Base-by-base conservation (phyloP, 1,140 invertebrate species). In the Rhagoletis zephyria region DNA sequence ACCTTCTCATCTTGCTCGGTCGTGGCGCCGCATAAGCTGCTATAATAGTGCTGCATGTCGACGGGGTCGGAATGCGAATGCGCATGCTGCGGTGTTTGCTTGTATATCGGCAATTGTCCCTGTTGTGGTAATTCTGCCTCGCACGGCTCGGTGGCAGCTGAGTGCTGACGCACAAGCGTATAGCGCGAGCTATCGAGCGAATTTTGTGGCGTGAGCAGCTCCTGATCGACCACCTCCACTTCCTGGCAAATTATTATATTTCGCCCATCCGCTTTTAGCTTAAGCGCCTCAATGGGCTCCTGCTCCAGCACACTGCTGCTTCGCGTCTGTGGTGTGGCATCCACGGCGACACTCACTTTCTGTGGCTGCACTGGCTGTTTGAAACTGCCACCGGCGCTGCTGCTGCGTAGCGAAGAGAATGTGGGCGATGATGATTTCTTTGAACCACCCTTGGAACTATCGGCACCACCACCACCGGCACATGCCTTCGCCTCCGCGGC, bases 11-110 rank as follows among this genome's bases (percentile, higher is more conserved):
- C 90, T 89, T 93, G 89, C 14, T 51, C 48, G 56, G 45, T 85
- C 88, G 60, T 40, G 48, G 60, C 40, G 48, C 59, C 85, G 30
- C 30, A 63, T 5, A 86, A 42, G 3, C 48, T 30, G 48, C 74
- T 87, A 88, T 89, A 89, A 91, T 89, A 93, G 89, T 88, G 94
- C 5, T 87, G 88, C 92, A 89, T 94, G 87, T 94, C 94, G 1
- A 95, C 94, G 0, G 95, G 95, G 93, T 97, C 96, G 56, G 96
- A 96, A 86, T 94, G 94, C n/a, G 96, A 96, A 94, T 97, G 96
- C 86, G 95, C 94, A 91, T 96, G 96, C 87, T 95, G 85, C 6
- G 87, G 65, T 40, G 51, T 59, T 40, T 61, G 85, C 14, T 42
- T 74, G 42, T 74, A 74, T 74, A 40, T 10, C 6, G 74, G 74